Conservation (phyloP, 2,888 invertebrate genomes). For the Xanthia togata region DNA sequence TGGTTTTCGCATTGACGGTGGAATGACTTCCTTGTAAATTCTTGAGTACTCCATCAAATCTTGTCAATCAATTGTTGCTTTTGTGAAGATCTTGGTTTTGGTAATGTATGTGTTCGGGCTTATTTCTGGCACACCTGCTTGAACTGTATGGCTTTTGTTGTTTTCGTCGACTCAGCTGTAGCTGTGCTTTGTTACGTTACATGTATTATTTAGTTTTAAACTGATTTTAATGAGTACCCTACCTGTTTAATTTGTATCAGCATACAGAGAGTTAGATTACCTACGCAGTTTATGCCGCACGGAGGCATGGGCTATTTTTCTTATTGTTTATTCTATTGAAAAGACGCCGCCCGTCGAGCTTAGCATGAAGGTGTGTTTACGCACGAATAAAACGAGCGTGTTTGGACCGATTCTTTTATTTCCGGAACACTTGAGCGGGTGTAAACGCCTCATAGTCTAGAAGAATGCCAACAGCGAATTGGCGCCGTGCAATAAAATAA, state of each 20-base stretch:
- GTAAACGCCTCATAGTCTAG: conserved; percentile 58
- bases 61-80: conserved; percentile 51
- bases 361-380: conserved; percentile 64
- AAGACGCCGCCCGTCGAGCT: conserved; percentile 16
- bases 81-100: conserved; percentile 34
- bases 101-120: conserved; percentile 12
- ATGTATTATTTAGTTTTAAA: not conserved
- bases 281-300: not conserved
- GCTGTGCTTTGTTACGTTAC: conserved; percentile 25
- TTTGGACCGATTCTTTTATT: conserved; percentile 67
- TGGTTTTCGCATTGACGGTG: conserved; percentile 62
- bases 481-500: conserved; percentile 30
- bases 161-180: conserved; percentile 29
- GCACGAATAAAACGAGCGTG: conserved; percentile 68
- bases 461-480: conserved; percentile 33
- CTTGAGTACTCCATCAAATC: conserved; percentile 48
- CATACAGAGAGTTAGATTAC: not conserved
- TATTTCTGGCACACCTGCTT: conserved; percentile 36
- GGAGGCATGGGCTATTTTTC: not conserved
- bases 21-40: conserved; percentile 60
- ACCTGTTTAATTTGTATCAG: not conserved
- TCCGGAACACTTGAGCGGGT: conserved; percentile 62
- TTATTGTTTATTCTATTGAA: conserved; percentile 31
- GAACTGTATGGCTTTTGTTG: conserved; percentile 28
- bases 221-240: conserved; percentile 8